Base-by-base conservation (phyloP, 1,140 invertebrate species). In the Macrotrachela quadricornifera region DNA sequence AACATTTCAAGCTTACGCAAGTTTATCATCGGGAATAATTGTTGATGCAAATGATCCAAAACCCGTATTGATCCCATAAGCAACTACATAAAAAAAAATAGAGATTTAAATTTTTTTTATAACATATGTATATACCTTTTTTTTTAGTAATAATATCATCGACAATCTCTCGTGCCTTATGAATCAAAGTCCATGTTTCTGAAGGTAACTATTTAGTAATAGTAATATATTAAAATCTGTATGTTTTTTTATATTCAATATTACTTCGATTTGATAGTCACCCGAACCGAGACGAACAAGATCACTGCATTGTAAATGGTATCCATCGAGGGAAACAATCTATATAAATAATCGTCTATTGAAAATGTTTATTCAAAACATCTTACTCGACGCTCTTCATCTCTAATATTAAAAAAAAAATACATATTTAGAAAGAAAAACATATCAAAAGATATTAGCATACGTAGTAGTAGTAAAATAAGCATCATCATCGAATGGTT, bases 61-160 rank as follows among this genome's bases (percentile, higher is more conserved):
- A 38, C 80, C 80, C 14, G 80, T 82, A 8, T 79, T 82, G 39
- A 81, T 77, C 16, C 79, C 80, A 65, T 81, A 81, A 10, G 79
- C 79, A 55, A 77, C 76, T 76, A 54, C 60, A 61, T 68, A 60
- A 56, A 54, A 49, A 55, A 56, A 58, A 18, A 30, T 30, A 21
- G 10, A 46, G 44, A 21, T 2, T 16, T 10, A 18, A 13, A 15
- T 52, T 21, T 46, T n/a, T 49, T 14, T 56, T 21, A 41, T 46
- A n/a, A n/a, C n/a, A n/a, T n/a, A n/a, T n/a, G n/a, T n/a, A n/a
- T n/a, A n/a, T n/a, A 76, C 75, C 73, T 72, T 75, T 74, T 54
- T 78, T 76, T 59, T 76, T 75, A 56, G 67, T 63, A 16, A 79
- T 60, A 56, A 79, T 76, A 47, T 73, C 69, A 50, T 79, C 78